These are phyloP conservation scores for Thereva nobilitata DNA, from an alignment of 2,888 invertebrate genomes.

Conservation along the genomic window DNA sequence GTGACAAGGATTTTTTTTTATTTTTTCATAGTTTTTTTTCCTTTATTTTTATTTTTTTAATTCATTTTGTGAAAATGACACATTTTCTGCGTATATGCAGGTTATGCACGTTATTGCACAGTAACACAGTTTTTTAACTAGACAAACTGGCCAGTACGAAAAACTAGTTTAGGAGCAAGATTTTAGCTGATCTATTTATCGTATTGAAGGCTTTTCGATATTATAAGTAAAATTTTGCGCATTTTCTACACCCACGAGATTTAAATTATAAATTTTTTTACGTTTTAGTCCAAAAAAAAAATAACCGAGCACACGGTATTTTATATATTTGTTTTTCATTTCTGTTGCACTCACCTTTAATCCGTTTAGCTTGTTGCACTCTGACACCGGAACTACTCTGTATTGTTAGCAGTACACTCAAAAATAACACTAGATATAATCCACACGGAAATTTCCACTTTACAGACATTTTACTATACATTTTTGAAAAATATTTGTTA, in stretches of 20 bases:
- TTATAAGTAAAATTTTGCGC: too few relatives aligned
- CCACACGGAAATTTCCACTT: conserved; percentile 51
- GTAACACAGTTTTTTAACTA: conserved; percentile 15
- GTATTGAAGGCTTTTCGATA: too few relatives aligned
- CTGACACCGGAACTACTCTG: conserved; percentile 60
- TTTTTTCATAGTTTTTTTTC: too few relatives aligned
- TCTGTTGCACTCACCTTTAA: conserved; percentile 63
- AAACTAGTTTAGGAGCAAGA: conserved; percentile 28
- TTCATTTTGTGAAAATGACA: too few relatives aligned
- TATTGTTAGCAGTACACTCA: conserved; percentile 47
- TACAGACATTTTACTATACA: conserved; percentile 49
- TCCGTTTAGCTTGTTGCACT: conserved; percentile 61
- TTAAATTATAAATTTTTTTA: too few relatives aligned
- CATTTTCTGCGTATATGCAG: too few relatives aligned
- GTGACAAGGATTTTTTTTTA: conserved; percentile 6
- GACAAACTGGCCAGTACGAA: conserved; percentile 8
- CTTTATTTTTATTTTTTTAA: too few relatives aligned
- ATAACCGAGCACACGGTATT: too few relatives aligned
- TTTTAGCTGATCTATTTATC: conserved; percentile 3
- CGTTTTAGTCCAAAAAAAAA: too few relatives aligned
- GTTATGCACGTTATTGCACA: conserved; percentile 21
- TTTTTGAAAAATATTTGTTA: conserved; percentile 35
- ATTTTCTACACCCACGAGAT: too few relatives aligned
- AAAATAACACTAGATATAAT: conserved; percentile 47
- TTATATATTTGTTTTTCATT: too few relatives aligned